Evolutionary conservation across 2,888 invertebrate species (phyloP).

Genomic region (Diaprepes abbreviatus): DNA sequence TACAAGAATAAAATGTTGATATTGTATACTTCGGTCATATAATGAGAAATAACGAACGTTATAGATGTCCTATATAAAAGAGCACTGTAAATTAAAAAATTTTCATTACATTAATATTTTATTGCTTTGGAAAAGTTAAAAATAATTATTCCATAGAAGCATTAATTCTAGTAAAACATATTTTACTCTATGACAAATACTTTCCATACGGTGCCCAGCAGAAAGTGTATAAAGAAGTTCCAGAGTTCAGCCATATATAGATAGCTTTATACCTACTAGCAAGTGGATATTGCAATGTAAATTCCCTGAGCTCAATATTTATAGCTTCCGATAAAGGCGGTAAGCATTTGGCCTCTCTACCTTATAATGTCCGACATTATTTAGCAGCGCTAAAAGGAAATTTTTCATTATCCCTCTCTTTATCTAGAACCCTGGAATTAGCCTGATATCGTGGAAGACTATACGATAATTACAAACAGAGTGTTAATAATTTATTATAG

Average conservation of each 20-base stretch:
- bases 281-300: conserved; percentile 63
- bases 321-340: conserved; percentile 59
- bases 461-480: conserved; percentile 20
- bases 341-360: conserved; percentile 55
- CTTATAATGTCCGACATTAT: conserved; percentile 56
- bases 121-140: no score
- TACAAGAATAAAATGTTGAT: no score
- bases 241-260: conserved; percentile 57
- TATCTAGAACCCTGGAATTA: conserved; percentile 27
- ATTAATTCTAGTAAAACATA: conserved; percentile 17
- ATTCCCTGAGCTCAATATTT: conserved; percentile 60
- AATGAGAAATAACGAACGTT: no score
- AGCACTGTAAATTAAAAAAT: no score
- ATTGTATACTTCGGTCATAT: no score
- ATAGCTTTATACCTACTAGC: conserved; percentile 60
- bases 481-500: conserved; percentile 6
- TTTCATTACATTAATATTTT: no score
- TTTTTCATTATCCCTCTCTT: conserved; percentile 42
- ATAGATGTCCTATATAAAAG: no score
- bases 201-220: conserved; percentile 49
- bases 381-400: conserved; percentile 49
- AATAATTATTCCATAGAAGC: neutral
- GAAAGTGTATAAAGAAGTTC: conserved; percentile 54
- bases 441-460: conserved; percentile 23
- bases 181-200: conserved; percentile 51